Evolutionary conservation across 30 jellyfish, hydroid and myxozoan genomes (phyloP).

Genomic region (Sanderia malayensis): DNA sequence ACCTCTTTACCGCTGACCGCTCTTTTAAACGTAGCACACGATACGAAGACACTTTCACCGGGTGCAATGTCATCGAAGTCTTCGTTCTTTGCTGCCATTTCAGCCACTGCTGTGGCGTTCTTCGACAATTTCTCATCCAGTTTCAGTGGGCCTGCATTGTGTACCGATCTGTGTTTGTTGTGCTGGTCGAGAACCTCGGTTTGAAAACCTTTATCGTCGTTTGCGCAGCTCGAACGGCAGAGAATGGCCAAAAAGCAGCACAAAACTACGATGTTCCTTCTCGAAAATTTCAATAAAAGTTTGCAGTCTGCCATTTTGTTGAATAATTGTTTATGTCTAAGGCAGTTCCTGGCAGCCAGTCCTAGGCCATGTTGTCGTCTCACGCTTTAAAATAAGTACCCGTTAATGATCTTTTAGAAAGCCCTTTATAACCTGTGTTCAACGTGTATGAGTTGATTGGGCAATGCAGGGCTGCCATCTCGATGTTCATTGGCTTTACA

Average conservation of each 20-base stretch:
- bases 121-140: slow-evolving; percentile 56
- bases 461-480: too few relatives aligned
- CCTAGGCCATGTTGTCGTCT: too few relatives aligned
- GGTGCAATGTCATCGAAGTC: slow-evolving; percentile 48
- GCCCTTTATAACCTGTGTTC: too few relatives aligned
- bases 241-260: not conserved
- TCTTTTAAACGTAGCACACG: slow-evolving; percentile 62
- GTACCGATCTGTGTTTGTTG: slow-evolving; percentile 64
- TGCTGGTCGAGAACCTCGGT: slow-evolving; percentile 62
- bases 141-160: slow-evolving; percentile 46
- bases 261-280: not conserved
- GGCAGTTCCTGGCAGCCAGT: too few relatives aligned
- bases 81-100: slow-evolving; percentile 60
- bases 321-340: too few relatives aligned
- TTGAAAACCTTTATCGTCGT: too few relatives aligned
- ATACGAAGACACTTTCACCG: slow-evolving; percentile 51
- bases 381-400: too few relatives aligned
- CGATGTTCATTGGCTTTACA: slow-evolving; percentile 48
- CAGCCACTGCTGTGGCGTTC: slow-evolving; percentile 61
- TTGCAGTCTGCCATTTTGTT: not conserved
- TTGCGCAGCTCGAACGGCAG: not conserved
- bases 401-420: too few relatives aligned
- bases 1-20: slow-evolving; percentile 57
- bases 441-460: too few relatives aligned
- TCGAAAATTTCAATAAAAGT: not conserved